Evolutionary conservation across 92 coral and sea anemone species (phyloP).

Genomic region (Zoanthus solanderi): DNA sequence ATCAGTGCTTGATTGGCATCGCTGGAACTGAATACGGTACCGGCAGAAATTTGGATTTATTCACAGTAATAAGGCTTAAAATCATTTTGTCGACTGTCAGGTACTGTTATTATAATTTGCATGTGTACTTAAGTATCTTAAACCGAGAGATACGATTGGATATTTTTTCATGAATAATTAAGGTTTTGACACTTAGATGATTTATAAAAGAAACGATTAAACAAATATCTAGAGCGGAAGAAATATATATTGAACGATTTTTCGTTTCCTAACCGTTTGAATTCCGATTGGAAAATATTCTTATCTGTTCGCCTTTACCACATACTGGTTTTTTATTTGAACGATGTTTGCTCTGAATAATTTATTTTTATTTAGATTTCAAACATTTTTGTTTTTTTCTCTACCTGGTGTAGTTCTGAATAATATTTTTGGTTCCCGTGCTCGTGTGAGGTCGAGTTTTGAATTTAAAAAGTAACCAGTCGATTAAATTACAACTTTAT

Average conservation of each 20-base stretch:
- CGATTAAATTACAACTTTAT: background rate
- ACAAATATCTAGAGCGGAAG: slow-evolving; percentile 22
- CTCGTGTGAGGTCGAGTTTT: background rate
- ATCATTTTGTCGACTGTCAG: background rate
- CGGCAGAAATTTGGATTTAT: background rate
- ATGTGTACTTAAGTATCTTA: slow-evolving; percentile 10
- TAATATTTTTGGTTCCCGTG: background rate
- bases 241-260: background rate
- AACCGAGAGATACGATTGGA: slow-evolving; percentile 31
- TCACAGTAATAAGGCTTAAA: background rate
- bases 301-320: background rate
- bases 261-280: background rate
- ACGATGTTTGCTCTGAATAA: background rate
- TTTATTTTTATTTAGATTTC: background rate
- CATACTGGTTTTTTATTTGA: background rate
- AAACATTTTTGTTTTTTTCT: background rate
- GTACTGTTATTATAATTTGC: slow-evolving; percentile 25
- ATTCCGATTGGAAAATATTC: background rate
- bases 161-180: slow-evolving; percentile 17
- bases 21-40: background rate
- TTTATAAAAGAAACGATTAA: slow-evolving; percentile 11
- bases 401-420: background rate
- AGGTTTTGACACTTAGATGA: slow-evolving; percentile 7
- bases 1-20: background rate
- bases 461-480: background rate